Evolutionary conservation across 2,113 vertebrate species (phyloP).

Genomic region (Heptranchias perlo): DNA sequence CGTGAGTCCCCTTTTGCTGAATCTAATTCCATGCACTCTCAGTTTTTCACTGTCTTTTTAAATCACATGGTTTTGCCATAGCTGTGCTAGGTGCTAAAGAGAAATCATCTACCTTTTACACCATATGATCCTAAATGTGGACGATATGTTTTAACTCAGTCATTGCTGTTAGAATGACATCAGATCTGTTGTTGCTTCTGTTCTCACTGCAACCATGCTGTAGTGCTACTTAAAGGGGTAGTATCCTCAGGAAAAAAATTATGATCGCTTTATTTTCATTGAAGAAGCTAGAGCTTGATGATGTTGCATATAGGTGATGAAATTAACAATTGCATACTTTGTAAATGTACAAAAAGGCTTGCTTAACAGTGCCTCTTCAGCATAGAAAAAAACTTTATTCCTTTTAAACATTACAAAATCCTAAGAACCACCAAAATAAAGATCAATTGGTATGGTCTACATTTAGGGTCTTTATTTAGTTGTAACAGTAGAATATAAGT

Average conservation of each 20-base stretch:
- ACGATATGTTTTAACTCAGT: neutral
- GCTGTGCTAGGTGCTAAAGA: neutral
- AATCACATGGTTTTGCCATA: neutral
- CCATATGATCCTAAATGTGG: neutral
- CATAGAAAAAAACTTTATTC: no score
- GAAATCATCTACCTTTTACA: neutral
- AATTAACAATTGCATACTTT: neutral
- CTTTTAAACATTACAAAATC: no score
- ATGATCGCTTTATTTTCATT: neutral
- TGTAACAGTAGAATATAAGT: no score
- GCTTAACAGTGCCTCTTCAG: no score
- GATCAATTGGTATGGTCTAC: no score
- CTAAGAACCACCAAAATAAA: no score
- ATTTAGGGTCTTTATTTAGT: no score
- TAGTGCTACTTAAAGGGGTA: neutral
- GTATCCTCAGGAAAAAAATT: neutral
- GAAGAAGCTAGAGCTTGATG: neutral
- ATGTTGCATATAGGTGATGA: neutral
- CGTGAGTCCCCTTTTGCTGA: neutral
- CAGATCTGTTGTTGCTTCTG: neutral
- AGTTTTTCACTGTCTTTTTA: neutral
- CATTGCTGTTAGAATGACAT: neutral
- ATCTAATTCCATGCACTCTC: neutral
- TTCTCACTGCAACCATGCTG: neutral
- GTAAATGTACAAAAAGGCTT: no score